Evolutionary conservation across 2,113 vertebrate genomes (phyloP), one percentile per base, ranked within the genome.

Genomic region (Sula dactylatra): DNA sequence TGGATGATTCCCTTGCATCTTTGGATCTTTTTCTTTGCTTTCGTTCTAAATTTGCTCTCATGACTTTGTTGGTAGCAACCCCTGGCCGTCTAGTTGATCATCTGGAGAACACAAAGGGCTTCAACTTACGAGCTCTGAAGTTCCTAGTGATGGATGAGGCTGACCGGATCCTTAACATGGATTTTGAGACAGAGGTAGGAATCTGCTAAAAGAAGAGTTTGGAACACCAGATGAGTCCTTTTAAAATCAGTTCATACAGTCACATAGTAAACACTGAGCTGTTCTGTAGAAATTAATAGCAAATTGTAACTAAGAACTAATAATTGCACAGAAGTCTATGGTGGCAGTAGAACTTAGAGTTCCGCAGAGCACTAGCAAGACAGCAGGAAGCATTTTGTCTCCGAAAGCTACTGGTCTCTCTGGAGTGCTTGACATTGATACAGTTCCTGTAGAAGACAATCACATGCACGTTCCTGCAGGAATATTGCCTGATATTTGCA

Each of bases 111-210:
- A 99, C 99, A 6, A 99, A 99, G 94, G 99, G 99, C 54, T 99
- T 99, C 96, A 99, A 99, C 16, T 97, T 99, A 36, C 95, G 99
- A 95, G 98, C 99, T 6, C 98, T 99, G 45, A 99, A 99, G 77
- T 99, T 98, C 92, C 96, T 99, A 47, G 99, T 99, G 78, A 99
- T 99, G 99, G 99, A 99, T 65, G 99, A 99, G 93, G 99, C 99
- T 4, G 99, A 99, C 95, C 97, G 99, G 86, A 99, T 99, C 85
- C 98, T 99, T 82, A 99, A 99, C 97, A 99, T 99, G 99, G 99
- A 99, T 97, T 99, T 99, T 93, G 99, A 99, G 97, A 99, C 99
- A 12, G 99, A 99, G 98, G 99, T 99, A 91, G 87, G 91, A 58
- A 55, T 56, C 17, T 86, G 32, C 36, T 44, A 10, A 85, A 74